Evolutionary conservation across 35 echinoderm and acorn worm genomes (phyloP), one percentile per base, ranked within the genome.

Genomic region (Apostichopus californicus): DNA sequence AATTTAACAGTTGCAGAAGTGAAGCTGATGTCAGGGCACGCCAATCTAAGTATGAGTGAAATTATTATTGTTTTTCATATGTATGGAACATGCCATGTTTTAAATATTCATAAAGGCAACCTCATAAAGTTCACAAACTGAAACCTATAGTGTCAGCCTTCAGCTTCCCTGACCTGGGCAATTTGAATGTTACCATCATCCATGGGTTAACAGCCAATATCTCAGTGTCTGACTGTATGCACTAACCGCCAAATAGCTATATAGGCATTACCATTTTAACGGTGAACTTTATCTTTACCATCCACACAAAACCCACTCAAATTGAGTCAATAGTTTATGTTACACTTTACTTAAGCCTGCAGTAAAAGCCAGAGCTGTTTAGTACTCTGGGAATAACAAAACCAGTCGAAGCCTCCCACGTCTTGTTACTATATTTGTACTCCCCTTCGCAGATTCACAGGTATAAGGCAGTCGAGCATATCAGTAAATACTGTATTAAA

Each of bases 341-440:
- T 75, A 75, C 13, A 75, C 71, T 75, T 61, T 75, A 75, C 71
- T 6, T 5, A 75, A 20, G 7, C 71, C 71, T 75, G 7, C 71
- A 75, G 18, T 18, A 75, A 22, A 75, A 46, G 34, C 34, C 34
- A 46, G 34, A 46, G 14, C 7, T 83, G 80, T 55, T 54, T 54
- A 55, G 46, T 57, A 83, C 17, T n/a, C 15, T 81, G 5, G 56
- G 80, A 15, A 55, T 57, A 15, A 56, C 78, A 54, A 83, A 56
- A 17, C 20, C 56, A 57, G 10, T 83, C 55, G 80, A 83, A 55
- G 52, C 80, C 46, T 83, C 80, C 80, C 80, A 83, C 80, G 52
- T 83, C 56, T 83, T 83, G 78, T 55, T 81, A 13, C 56, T 56
- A 83, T 83, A 83, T 83, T 54, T 83, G 80, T 57, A 56, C 80